These are phyloP conservation scores for Lobophora halterata DNA, from an alignment of 2,888 invertebrate species.

Conservation along the genomic window DNA sequence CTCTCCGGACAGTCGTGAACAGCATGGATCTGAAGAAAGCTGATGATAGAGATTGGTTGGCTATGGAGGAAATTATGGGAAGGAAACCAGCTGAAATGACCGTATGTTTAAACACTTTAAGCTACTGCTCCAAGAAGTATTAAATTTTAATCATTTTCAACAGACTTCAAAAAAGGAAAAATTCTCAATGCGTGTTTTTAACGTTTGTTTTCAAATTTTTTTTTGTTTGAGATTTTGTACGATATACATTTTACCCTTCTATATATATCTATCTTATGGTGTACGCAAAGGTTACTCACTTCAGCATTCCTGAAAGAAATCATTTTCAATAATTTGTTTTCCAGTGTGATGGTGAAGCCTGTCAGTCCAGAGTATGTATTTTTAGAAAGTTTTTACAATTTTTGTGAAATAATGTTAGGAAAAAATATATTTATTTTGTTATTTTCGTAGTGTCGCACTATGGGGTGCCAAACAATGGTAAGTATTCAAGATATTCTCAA, in stretches of 20 bases:
- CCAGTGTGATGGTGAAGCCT: slow-evolving; percentile 38
- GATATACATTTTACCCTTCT: too few relatives aligned
- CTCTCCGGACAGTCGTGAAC: slow-evolving; percentile 31
- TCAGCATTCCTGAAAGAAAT: too few relatives aligned
- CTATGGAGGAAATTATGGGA: slow-evolving; percentile 38
- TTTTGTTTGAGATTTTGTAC: too few relatives aligned
- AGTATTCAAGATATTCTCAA: slow-evolving; percentile 7
- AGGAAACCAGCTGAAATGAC: slow-evolving; percentile 1
- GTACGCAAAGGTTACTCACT: too few relatives aligned
- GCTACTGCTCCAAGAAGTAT: too few relatives aligned
- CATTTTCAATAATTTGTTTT: too few relatives aligned
- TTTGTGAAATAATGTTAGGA: not conserved
- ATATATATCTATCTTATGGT: too few relatives aligned
- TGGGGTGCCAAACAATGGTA: slow-evolving; percentile 41
- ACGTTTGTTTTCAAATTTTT: too few relatives aligned
- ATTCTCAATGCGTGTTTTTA: too few relatives aligned
- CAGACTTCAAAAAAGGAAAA: too few relatives aligned
- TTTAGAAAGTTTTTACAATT: not conserved
- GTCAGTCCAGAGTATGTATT: slow-evolving; percentile 43
- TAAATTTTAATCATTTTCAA: too few relatives aligned
- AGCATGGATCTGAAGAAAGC: slow-evolving; percentile 37
- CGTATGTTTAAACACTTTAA: slow-evolving; percentile 25
- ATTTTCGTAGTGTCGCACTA: slow-evolving; percentile 39
- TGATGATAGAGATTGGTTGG: slow-evolving; percentile 43
- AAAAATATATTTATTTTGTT: slow-evolving; percentile 3